Base-by-base conservation (phyloP, 2,888 invertebrate species). In the Hydraecia micacea region DNA sequence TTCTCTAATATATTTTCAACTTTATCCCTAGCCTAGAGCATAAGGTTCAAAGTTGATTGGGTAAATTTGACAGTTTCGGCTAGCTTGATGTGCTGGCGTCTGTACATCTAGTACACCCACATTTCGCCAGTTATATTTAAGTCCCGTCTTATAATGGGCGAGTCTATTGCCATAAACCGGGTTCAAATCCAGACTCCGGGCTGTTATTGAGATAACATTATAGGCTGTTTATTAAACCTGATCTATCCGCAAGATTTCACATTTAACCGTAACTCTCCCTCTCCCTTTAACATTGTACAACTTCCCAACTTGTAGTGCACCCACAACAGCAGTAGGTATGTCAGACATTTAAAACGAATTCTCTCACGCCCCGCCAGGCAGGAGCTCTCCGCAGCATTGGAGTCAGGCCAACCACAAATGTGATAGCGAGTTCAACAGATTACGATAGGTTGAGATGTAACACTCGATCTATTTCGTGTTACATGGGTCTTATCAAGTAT, bases 381-480 rank as follows among this genome's bases (percentile, higher is more conserved):
- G 73, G 83, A 76, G 28, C 79, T 77, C 69, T 77, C 78, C 73
- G 72, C 85, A 88, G 68, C 60, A 86, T 88, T 91, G 90, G 89
- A 91, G 80, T 73, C 77, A 70, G 66, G 86, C 87, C 89, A 90
- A 87, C 87, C 86, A 74, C 87, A 80, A 86, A 86, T 86, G 81
- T 85, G 88, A 89, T 89, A 88, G 86, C 80, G 77, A 77, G 81
- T 81, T 85, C 82, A 80, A 81, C 77, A 73, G 82, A 85, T 80
- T 85, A 69, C 67, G 66, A 79, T 81, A 79, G 66, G 75, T 74
- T 79, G 58, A 76, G 52, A 72, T 73, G 75, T 75, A 70, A 75
- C 74, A 73, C 70, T 75, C 69, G 49, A 68, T 69, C 66, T 80
- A 6, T 49, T 55, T 70, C 9, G 25, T 63, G 21, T 73, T 68